Evolutionary conservation across 2,888 invertebrate genomes (phyloP).

Genomic region (Boloria euphrosyne): DNA sequence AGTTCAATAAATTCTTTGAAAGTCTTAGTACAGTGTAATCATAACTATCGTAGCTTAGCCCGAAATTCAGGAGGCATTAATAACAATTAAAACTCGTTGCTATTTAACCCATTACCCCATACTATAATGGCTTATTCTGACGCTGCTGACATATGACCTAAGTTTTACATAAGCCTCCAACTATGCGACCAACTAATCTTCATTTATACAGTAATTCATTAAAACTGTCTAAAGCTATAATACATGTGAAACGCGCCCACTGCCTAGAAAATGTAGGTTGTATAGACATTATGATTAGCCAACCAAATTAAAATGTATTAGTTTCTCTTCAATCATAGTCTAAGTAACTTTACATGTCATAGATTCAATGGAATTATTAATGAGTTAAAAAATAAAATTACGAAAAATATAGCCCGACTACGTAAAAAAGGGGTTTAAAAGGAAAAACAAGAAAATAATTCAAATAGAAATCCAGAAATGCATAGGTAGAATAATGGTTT

Average conservation of each 20-base stretch:
- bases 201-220: slow-evolving; percentile 20
- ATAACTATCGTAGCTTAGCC: slow-evolving; percentile 12
- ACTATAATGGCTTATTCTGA: slow-evolving; percentile 24
- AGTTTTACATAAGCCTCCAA: slow-evolving; percentile 24
- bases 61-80: slow-evolving; percentile 29
- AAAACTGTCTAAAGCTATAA: slow-evolving; percentile 15
- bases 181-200: slow-evolving; percentile 22
- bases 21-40: not conserved
- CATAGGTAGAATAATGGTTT: too few relatives aligned
- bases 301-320: too few relatives aligned
- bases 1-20: not conserved
- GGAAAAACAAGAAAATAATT: too few relatives aligned
- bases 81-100: slow-evolving; percentile 36
- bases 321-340: too few relatives aligned
- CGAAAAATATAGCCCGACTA: too few relatives aligned
- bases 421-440: too few relatives aligned
- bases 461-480: too few relatives aligned
- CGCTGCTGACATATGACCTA: slow-evolving; percentile 24
- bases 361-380: too few relatives aligned
- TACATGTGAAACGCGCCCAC: not conserved
- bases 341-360: too few relatives aligned
- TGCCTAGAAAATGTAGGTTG: not conserved
- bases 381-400: too few relatives aligned
- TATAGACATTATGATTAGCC: too few relatives aligned
- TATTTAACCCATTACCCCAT: slow-evolving; percentile 36